Base-by-base conservation (phyloP, 2,113 vertebrate species). In the Tympanuchus pallidicinctus region DNA sequence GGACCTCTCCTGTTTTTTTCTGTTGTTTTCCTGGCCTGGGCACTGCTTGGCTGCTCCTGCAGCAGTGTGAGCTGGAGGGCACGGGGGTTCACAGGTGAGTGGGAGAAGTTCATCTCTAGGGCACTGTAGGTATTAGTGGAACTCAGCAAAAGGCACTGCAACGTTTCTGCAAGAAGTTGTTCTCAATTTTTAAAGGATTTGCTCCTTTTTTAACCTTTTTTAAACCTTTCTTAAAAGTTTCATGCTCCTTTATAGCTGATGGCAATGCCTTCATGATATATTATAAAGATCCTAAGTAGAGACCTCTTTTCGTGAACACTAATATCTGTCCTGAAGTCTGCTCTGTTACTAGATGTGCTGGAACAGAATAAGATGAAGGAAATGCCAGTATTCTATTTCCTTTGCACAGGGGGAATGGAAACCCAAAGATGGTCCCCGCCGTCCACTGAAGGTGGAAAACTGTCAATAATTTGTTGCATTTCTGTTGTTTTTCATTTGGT, bases 81-180 rank as follows among this genome's bases (percentile, higher is more conserved):
- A 40, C 0, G 0, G 67, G 40, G 52, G 56, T 67, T 63, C 5
- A 6, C 28, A 30, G 61, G 8, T 24, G 28, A 77, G 40, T 5
- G 8, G 42, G 82, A 27, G 59, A 80, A 1, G 30, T 70, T n/a
- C 11, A 19, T 40, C 60, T 42, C 60, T 30, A 6, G 6, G 82
- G 71, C 34, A 27, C 50, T 40, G 43, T 34, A 3, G 2, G 2
- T 66, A 2, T 2, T n/a, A 59, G 52, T 36, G 63, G 15, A 66
- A 8, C 34, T 25, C 65, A 16, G n/a, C 21, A 50, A 45, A 11
- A 34, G n/a, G 43, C 27, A 11, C 61, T 73, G 36, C 66, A 73
- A 8, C 27, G 19, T 34, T 76, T 75, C 77, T 87, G 18, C 63
- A 60, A 61, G 19, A 8, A 11, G 6, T 24, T 42, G 21, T 66